These are phyloP conservation scores for Cyclophora punctaria DNA, from an alignment of 2,888 invertebrate genomes.

Conservation along the genomic window DNA sequence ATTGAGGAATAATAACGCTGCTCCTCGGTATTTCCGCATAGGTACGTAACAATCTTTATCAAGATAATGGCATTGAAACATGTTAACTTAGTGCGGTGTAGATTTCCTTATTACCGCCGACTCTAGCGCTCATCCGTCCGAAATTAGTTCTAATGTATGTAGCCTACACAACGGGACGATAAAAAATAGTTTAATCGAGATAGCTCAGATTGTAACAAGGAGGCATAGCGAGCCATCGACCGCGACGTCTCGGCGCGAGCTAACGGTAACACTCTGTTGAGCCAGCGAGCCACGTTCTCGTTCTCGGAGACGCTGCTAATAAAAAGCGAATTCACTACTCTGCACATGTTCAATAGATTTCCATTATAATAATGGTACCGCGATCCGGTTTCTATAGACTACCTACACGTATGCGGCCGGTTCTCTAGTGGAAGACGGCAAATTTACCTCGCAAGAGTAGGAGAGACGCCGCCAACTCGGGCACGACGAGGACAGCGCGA, in stretches of 20 bases:
- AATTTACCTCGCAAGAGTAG: slow-evolving; percentile 65
- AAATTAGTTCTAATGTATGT: neutral
- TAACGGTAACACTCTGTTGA: slow-evolving; percentile 57
- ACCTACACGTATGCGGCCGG: slow-evolving; percentile 55
- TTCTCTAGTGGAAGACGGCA: slow-evolving; percentile 52
- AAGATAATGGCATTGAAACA: slow-evolving; percentile 62
- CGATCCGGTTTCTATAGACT: slow-evolving; percentile 47
- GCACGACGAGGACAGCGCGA: slow-evolving; percentile 57
- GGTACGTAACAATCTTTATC: slow-evolving; percentile 58
- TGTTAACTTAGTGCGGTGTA: slow-evolving; percentile 37
- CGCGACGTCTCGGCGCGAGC: slow-evolving; percentile 27
- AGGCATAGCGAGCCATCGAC: slow-evolving; percentile 35
- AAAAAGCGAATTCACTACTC: slow-evolving; percentile 34
- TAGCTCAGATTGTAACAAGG: slow-evolving; percentile 26
- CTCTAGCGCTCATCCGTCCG: slow-evolving; percentile 11
- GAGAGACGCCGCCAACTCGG: slow-evolving; percentile 48
- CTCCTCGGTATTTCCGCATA: slow-evolving; percentile 49
- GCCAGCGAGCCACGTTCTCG: slow-evolving; percentile 32
- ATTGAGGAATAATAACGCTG: slow-evolving; percentile 55
- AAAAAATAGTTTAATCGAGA: neutral
- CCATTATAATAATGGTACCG: slow-evolving; percentile 42
- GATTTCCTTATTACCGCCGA: slow-evolving; percentile 44
- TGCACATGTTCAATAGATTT: slow-evolving; percentile 36
- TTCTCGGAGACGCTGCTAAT: slow-evolving; percentile 24
- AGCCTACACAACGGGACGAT: no score